Evolutionary conservation across 2,888 invertebrate genomes (phyloP), one percentile per base, ranked within the genome.

Genomic region (Therioaphis trifolii): DNA sequence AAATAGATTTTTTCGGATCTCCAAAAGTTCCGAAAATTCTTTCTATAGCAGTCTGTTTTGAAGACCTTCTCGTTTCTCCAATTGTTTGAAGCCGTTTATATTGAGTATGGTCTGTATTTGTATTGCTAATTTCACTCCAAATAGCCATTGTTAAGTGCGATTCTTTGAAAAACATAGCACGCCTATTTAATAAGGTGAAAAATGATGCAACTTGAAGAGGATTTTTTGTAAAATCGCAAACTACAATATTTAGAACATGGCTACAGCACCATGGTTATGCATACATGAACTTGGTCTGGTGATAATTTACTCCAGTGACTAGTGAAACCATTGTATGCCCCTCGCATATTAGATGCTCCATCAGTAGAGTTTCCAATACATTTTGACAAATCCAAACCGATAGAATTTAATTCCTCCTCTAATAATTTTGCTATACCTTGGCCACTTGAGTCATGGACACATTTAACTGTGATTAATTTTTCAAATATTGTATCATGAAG

Each of bases 201-300:
- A 85, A 82, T 79, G 74, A 66, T 27, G 79, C 82, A 40, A 69
- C 24, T 69, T 49, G 12, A 15, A 85, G 40, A 79, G 55, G 63
- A 55, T 66, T 58, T 52, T 69, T 77, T 68, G 68, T 85, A 24
- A 66, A 78, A 84, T 85, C 84, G 29, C 71, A 66, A 49, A 86
- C 40, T 14, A 86, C 86, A 14, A 86, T 55, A 80, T 86, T 86
- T 52, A 86, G 71, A 55, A 86, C 84, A 58, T 86, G 85, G 15
- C 85, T 85, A 79, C 85, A 72, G 52, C 85, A 86, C 86, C n/a
- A n/a, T n/a, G n/a, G n/a, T n/a, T n/a, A n/a, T n/a, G n/a, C 86
- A 86, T 15, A 86, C 43, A 69, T 69, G 69, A 69, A 86, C 52
- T 75, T 86, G 85, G 4, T 84, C 55, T 24, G 84, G 79, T 2